Base-by-base conservation (phyloP, 2,888 invertebrate species). In the Caenorhabditis angaria region DNA sequence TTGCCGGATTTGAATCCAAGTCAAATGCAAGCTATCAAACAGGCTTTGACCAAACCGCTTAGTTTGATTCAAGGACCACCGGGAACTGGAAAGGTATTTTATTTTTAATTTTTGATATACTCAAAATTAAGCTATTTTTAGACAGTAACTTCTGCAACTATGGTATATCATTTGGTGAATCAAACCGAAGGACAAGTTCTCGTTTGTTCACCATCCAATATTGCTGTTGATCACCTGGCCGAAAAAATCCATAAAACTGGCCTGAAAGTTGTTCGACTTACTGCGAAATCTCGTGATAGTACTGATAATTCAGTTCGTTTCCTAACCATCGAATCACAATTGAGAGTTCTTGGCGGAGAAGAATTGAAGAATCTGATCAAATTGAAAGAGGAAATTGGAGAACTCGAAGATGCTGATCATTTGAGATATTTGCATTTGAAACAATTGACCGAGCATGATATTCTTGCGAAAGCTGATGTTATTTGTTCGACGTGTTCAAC, bases 401-500 rank as follows among this genome's bases (percentile, higher is more conserved):
- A 99, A 88, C 89, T 99, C 69, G 95, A 95, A 4, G 94, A 94
- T 0, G 93, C 93, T 0, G 99, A 99, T 88, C 97, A 99, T 88
- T 93, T 96, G 77, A 91, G 97, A 0, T 97, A 95, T 47, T n/a
- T 60, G 1, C 65, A 70, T 20, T 27, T 80, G 61, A 76, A 74
- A 58, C 51, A 69, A 20, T 69, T 75, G 41, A 73, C 70, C 24
- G 80, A 78, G 60, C 69, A 67, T 35, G 66, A 78, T 58, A 24
- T 80, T 5, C 61, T 80, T 12, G 69, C 67, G 88, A 94, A 95
- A 0, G 99, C 99, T 1, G 99, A 99, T 88, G 99, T 99, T 0
- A 95, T 99, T 64, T 97, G 97, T 87, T 97, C 97, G 87, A 99
- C 99, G 0, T 99, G 99, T 88, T 97, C 99, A 0, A 97, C 97